These are phyloP conservation scores for Sebastes baramenuke DNA, from an alignment of 2,797 vertebrate species.

Conservation along the genomic window DNA sequence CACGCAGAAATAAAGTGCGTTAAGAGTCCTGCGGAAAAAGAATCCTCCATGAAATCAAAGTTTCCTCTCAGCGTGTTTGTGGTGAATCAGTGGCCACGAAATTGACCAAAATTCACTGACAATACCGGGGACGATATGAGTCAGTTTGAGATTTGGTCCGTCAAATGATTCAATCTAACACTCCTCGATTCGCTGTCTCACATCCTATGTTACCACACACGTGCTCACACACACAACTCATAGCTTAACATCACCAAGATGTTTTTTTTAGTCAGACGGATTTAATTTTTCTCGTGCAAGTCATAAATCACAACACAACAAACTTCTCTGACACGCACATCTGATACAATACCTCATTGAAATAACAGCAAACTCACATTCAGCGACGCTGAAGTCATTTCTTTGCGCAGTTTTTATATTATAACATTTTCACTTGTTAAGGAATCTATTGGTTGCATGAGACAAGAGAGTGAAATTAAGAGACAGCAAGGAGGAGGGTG, in stretches of 20 bases:
- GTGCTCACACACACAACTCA: constrained; percentile 5
- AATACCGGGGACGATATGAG: constrained; percentile 45
- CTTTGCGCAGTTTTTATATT: constrained; percentile 36
- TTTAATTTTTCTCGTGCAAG: constrained; percentile 24
- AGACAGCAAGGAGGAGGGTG: constrained; percentile 58
- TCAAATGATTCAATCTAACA: constrained; percentile 43
- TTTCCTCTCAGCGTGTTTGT: constrained; percentile 27
- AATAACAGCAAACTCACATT: constrained; percentile 9
- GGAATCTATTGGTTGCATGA: constrained; percentile 49
- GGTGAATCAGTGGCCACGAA: constrained; percentile 36
- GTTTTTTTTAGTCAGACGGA: constrained; percentile 53
- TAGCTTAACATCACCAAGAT: constrained; percentile 13
- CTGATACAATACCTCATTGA: constrained; percentile 3
- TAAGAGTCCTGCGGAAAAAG: constrained; percentile 3
- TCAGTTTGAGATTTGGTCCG: constrained; percentile 43
- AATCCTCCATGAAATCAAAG: constrained; percentile 45
- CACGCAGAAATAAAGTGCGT: constrained; percentile 9
- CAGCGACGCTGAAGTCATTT: constrained; percentile 3
- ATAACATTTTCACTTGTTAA: constrained; percentile 55
- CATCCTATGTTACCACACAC: constrained; percentile 28
- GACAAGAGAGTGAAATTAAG: constrained; percentile 61
- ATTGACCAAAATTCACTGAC: constrained; percentile 51
- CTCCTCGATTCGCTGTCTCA: constrained; percentile 33
- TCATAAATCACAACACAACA: constrained; percentile 14
- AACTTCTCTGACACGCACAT: not conserved